Evolutionary conservation across 53 echinoderm and acorn worm genomes (phyloP).

Genomic region (Astropecten irregularis): DNA sequence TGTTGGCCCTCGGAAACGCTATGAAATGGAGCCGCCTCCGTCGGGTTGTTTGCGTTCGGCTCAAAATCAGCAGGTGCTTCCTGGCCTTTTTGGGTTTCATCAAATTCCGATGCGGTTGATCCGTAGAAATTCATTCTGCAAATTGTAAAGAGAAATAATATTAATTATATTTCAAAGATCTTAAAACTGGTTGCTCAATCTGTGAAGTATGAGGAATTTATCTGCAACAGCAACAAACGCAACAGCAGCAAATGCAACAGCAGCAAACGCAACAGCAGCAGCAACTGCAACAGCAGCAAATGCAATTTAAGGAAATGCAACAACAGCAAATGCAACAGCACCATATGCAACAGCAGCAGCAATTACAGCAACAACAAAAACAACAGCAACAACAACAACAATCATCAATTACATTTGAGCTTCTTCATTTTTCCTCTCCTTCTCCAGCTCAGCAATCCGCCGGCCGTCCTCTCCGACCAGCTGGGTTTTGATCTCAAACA

Average conservation of each 20-base stretch:
- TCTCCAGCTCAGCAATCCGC: conserved; percentile 57
- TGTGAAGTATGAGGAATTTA: too few species aligned
- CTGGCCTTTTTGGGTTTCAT: neutral
- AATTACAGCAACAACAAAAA: too few species aligned
- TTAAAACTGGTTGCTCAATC: too few species aligned
- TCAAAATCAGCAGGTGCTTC: neutral
- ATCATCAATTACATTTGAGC: conserved; percentile 37
- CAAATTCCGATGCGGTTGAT: neutral
- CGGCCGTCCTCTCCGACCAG: conserved; percentile 74
- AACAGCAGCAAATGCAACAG: too few species aligned
- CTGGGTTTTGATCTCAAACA: conserved; percentile 89
- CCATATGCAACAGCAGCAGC: neutral
- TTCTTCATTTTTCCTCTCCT: conserved; percentile 35
- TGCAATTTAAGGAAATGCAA: too few species aligned
- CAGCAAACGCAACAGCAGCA: too few species aligned
- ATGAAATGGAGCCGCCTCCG: neutral
- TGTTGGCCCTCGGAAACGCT: conserved; percentile 1
- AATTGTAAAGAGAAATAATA: too few species aligned
- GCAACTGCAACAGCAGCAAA: too few species aligned
- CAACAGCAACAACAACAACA: neutral
- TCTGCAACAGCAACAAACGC: too few species aligned
- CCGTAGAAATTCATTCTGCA: conserved; percentile 37
- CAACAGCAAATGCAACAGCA: neutral
- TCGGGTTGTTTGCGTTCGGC: neutral
- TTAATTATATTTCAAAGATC: too few species aligned